Evolutionary conservation across 2,888 invertebrate species (phyloP).

Genomic region (Seira musarum): DNA sequence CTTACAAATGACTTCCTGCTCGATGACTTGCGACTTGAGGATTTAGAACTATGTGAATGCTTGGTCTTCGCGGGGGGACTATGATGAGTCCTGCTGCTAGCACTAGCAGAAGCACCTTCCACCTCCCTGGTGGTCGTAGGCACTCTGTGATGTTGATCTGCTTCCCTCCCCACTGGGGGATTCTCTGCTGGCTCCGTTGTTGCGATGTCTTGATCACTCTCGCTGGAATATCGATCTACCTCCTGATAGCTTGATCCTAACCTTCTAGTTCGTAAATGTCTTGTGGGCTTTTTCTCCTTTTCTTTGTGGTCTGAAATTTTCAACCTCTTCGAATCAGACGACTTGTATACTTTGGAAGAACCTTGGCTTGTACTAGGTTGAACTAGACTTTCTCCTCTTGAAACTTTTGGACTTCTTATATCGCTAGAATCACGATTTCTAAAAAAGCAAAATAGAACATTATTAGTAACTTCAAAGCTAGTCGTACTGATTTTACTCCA

Average conservation of each 20-base stretch:
- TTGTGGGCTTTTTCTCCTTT: slow-evolving; percentile 17
- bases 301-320: background rate
- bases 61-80: slow-evolving; percentile 44
- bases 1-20: slow-evolving; percentile 22
- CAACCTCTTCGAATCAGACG: slow-evolving; percentile 25
- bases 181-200: slow-evolving; percentile 66
- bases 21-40: slow-evolving; percentile 33
- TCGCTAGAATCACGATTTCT: slow-evolving; percentile 52
- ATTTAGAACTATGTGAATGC: slow-evolving; percentile 39
- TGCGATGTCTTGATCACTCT: slow-evolving; percentile 64
- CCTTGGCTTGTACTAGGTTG: slow-evolving; percentile 29
- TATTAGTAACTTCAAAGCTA: no score
- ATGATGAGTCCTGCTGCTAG: slow-evolving; percentile 42
- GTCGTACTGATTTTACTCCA: background rate
- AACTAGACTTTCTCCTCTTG: slow-evolving; percentile 35
- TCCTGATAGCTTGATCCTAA: slow-evolving; percentile 35
- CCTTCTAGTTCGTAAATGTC: slow-evolving; percentile 46
- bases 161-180: slow-evolving; percentile 60
- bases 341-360: slow-evolving; percentile 6
- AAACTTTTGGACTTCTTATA: slow-evolving; percentile 52
- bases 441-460: background rate
- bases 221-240: slow-evolving; percentile 56
- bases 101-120: slow-evolving; percentile 52
- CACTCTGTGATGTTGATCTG: slow-evolving; percentile 49
- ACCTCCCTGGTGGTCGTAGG: slow-evolving; percentile 41